A percentile compares a stretch with the other conserved stretches of the same genome.
phyloP scores from a whole-genome alignment of 2,888 invertebrate genomes.

The Xanthia icteritia region DNA sequence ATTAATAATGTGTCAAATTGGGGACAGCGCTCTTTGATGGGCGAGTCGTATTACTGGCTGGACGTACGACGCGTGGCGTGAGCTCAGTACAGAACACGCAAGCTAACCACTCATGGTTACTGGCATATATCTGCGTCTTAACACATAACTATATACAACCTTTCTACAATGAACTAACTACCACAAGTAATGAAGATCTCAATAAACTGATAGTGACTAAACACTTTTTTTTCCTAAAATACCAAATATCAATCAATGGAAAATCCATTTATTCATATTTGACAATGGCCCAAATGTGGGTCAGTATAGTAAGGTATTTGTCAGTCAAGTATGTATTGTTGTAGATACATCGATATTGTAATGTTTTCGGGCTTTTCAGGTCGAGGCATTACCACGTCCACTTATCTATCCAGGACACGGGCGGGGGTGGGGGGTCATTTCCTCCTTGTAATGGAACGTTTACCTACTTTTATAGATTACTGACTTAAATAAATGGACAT shows the following conservation, averaged over 20 bases:
- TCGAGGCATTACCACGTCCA: conserved; percentile 55
- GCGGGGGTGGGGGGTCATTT: conserved; percentile 62
- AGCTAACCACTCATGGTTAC: too few relatives aligned
- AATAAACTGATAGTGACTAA: conserved; percentile 9
- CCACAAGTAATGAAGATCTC: conserved; percentile 1
- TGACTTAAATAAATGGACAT: conserved; percentile 42
- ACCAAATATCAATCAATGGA: conserved; percentile 15
- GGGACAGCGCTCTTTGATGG: too few relatives aligned
- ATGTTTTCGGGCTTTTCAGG: conserved; percentile 58
- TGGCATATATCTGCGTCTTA: too few relatives aligned
- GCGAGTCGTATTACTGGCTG: too few relatives aligned
- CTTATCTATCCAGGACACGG: conserved; percentile 72
- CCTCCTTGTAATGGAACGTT: conserved; percentile 61
- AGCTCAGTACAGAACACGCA: too few relatives aligned
- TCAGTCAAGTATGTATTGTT: conserved; percentile 16
- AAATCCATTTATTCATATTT: conserved; percentile 28
- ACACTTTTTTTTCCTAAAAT: conserved; percentile 6
- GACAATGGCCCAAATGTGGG: conserved; percentile 49
- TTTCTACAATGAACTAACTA: not conserved
- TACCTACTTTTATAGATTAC: conserved; percentile 50
- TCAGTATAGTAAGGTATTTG: conserved; percentile 41
- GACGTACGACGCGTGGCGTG: too few relatives aligned
- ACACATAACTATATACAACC: not conserved
- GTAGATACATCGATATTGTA: conserved; percentile 51
- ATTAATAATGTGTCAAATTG: too few relatives aligned